Conservation (phyloP, 2,797 vertebrate species). For the Bradypodion pumilum region DNA sequence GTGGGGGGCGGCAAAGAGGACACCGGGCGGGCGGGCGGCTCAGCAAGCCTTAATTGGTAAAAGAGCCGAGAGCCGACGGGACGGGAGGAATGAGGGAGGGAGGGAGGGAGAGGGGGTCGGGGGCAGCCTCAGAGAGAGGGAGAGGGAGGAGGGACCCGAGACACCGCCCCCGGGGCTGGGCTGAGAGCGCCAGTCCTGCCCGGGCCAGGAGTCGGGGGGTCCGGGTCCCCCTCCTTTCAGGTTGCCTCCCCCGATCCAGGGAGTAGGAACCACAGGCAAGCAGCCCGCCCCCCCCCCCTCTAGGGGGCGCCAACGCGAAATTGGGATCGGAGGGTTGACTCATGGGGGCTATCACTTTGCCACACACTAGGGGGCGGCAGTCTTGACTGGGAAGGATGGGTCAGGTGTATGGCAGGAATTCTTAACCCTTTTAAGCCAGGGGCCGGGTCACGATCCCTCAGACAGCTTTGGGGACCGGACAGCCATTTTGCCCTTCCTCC, state of each 20-base stretch:
- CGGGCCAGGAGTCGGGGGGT: not conserved
- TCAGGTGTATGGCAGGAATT: too few relatives aligned
- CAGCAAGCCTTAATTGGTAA: conserved; percentile 34
- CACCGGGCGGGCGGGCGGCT: conserved; percentile 26
- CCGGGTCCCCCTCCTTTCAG: not conserved
- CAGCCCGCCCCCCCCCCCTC: not conserved
- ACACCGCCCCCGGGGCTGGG: conserved; percentile 33
- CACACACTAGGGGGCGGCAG: not conserved
- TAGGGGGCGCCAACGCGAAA: not conserved
- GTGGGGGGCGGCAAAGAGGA: conserved; percentile 6
- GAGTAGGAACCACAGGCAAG: too few relatives aligned
- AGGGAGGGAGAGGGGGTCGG: not conserved
- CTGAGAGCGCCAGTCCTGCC: not conserved
- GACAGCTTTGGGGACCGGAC: too few relatives aligned
- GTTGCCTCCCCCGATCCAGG: not conserved
- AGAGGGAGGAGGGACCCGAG: not conserved
- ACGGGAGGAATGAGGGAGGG: not conserved
- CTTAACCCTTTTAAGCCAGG: too few relatives aligned
- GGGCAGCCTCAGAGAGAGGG: conserved; percentile 1
- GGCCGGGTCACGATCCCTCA: too few relatives aligned
- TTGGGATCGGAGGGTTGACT: not conserved
- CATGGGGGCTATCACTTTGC: not conserved
- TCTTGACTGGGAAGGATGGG: not conserved
- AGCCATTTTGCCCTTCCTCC: too few relatives aligned
- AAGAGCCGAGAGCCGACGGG: conserved; percentile 6